Conservation (phyloP, 2,888 invertebrate genomes). For the Leptinotarsa juncta region DNA sequence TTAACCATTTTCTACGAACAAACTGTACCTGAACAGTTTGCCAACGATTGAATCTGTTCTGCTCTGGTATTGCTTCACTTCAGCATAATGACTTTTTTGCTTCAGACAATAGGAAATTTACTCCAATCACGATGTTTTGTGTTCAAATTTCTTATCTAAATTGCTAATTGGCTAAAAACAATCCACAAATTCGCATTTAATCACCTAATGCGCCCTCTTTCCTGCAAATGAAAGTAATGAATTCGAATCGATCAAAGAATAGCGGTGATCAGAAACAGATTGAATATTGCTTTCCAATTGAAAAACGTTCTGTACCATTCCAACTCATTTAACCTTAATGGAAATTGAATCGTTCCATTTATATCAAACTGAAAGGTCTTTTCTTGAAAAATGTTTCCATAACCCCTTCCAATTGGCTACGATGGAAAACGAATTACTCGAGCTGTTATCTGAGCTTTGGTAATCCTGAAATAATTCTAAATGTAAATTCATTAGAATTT, state of each 20-base stretch:
- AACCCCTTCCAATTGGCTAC: conserved; percentile 34
- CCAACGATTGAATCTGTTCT: no score
- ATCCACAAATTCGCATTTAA: conserved; percentile 13
- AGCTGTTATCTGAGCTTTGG: conserved; percentile 27
- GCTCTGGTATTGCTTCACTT: not conserved
- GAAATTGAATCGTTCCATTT: conserved; percentile 35
- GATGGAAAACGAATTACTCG: conserved; percentile 33
- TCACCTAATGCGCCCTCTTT: conserved; percentile 6
- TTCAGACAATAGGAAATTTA: not conserved
- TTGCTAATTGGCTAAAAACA: conserved; percentile 15
- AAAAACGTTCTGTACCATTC: conserved; percentile 20
- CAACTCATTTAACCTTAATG: conserved; percentile 37
- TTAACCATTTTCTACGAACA: no score
- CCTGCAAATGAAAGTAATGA: conserved; percentile 6
- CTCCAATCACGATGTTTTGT: not conserved
- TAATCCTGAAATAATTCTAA: not conserved
- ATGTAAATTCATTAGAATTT: not conserved
- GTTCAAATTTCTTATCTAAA: conserved; percentile 15
- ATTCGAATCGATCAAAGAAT: conserved; percentile 19
- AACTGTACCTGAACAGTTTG: no score
- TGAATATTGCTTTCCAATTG: conserved; percentile 25
- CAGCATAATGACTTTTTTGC: not conserved
- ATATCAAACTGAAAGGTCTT: conserved; percentile 33
- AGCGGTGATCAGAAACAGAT: conserved; percentile 24
- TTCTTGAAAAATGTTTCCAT: conserved; percentile 38